Conservation (phyloP, 2,888 invertebrate genomes). For the Cheilosia urbana region DNA sequence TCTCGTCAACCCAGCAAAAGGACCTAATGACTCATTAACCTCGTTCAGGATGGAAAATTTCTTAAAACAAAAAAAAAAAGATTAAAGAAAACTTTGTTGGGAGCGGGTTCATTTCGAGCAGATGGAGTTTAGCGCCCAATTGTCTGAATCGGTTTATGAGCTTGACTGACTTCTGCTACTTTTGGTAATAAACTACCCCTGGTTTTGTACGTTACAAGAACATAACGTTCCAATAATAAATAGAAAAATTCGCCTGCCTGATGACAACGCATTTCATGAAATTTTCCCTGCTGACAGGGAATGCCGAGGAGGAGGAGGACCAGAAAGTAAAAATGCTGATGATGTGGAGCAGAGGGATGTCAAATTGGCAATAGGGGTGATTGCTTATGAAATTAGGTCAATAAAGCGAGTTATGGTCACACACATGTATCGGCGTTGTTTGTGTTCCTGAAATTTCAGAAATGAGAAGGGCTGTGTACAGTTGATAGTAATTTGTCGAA, state of each 20-base stretch:
- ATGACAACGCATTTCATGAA: constrained; percentile 69
- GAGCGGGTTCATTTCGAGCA: constrained; percentile 7
- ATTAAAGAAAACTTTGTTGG: constrained; percentile 28
- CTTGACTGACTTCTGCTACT: constrained; percentile 57
- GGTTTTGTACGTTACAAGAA: constrained; percentile 14
- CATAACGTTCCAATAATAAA: constrained; percentile 61
- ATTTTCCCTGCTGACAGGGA: constrained; percentile 39
- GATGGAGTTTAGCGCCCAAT: constrained; percentile 59
- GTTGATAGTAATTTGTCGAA: constrained; percentile 43
- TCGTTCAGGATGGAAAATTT: constrained; percentile 43
- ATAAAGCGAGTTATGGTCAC: constrained; percentile 71
- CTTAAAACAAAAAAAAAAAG: constrained; percentile 22
- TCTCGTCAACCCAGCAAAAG: constrained; percentile 1
- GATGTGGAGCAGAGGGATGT: constrained; percentile 22
- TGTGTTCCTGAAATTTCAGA: constrained; percentile 52
- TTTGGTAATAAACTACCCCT: constrained; percentile 57
- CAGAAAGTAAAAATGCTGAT: constrained; percentile 22
- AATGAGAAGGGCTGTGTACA: constrained; percentile 38
- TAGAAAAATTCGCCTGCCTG: constrained; percentile 59
- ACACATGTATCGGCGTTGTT: constrained; percentile 40
- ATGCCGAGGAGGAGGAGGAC: constrained; percentile 8
- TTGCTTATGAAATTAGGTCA: constrained; percentile 75
- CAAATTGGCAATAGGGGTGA: constrained; percentile 52
- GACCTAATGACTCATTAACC: constrained; percentile 72
- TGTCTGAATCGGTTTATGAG: constrained; percentile 61